Base-by-base conservation (phyloP, 2,797 vertebrate genomes). In the Sitta carolinensis region DNA sequence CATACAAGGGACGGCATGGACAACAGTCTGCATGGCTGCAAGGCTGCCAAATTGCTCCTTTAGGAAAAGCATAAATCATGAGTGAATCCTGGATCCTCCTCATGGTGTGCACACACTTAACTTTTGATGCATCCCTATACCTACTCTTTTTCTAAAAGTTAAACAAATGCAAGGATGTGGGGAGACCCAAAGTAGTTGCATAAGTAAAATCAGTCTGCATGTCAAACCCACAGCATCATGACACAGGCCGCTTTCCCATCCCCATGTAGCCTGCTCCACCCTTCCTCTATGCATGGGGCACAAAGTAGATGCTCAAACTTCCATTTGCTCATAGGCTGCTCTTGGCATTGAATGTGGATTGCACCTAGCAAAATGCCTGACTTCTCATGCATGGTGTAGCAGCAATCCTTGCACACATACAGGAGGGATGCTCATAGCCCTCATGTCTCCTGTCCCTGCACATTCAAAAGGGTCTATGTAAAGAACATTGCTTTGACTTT, bases 161-260 rank as follows among this genome's bases (percentile, higher is more conserved):
- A 51, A 55, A 43, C 15, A 36, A 72, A 36, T 40, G n/a, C 2
- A 5, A 82, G n/a, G 34, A 82, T n/a, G 27, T 55, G 54, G 26
- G 32, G 59, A 84, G 19, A 69, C 43, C 29, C 8, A 1, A 18
- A 0, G 0, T 25, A 32, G n/a, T 30, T 42, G 51, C 23, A 7
- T 42, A 29, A 69, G 58, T 68, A 67, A 80, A 50, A 87, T 43
- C 57, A 38, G 54, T 18, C 3, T 1, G 43, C 54, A 21, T 29
- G n/a, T 51, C 54, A 80, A 68, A 34, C 51, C 47, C 0, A 0
- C 34, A 30, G 57, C 5, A n/a, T 64, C 59, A 22, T 0, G 5
- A 43, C 51, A 74, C 7, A 13, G 72, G 72, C 43, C 0, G 0
- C 50, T 13, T 81, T 88, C 40, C 58, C 32, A 14, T 34, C 32